Base-by-base conservation (phyloP, 2,888 invertebrate genomes). In the Chrysina gloriosa region DNA sequence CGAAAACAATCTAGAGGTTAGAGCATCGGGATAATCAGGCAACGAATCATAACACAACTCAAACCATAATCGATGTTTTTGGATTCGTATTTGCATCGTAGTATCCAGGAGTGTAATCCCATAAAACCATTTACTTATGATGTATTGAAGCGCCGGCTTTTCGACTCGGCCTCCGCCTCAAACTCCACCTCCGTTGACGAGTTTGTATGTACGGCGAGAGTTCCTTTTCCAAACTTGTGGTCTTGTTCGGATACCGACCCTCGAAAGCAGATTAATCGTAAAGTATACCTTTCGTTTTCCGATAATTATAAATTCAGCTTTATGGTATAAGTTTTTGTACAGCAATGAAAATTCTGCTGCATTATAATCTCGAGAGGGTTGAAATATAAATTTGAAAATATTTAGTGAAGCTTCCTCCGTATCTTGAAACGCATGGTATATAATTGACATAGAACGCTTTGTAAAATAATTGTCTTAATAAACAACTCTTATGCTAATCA, bases 121-220 rank as follows among this genome's bases (percentile, higher is more conserved):
- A 75, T 77, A 77, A 77, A 77, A 76, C 76, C 77, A 77, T 77
- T 77, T 75, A 74, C 73, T 77, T 73, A 73, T 77, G 77, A 77
- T 77, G 73, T 76, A 77, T 77, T 75, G 74, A 76, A 75, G 74
- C 77, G 74, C 66, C 71, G 77, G 75, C 75, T 74, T 74, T 74
- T 73, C 70, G 67, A 34, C 65, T 58, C 66, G 7, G 31, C 29
- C 39, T 48, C 48, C 4, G 25, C n/a, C 25, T 25, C 25, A 23
- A n/a, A 48, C 48, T 48, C 48, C 25, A 25, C 11, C 25, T 48
- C 48, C 11, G 11, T 2, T 21, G n/a, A 48, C 25, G 48, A n/a
- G 9, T 25, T 48, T 25, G 1, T 27, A 9, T 1, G 39, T 58
- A 39, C 36, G 19, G 4, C 14, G 58, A 39, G 21, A 34, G 63